Base-by-base conservation (phyloP, 2,797 vertebrate species). In the Orientallactaga sibirica region DNA sequence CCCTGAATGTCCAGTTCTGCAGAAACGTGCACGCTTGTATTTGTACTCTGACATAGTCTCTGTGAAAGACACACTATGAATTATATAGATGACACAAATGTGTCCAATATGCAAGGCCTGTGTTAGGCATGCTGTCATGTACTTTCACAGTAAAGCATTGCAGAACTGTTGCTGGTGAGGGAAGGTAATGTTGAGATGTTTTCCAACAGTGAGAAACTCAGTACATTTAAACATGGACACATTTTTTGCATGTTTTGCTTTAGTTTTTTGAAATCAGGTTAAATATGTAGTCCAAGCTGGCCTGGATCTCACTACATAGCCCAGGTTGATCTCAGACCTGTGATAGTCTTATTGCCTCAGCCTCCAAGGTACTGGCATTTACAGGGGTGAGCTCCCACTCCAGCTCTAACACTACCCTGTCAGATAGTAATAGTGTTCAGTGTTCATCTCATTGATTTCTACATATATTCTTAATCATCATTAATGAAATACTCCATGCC, bases 1-100 rank as follows among this genome's bases (percentile, higher is more conserved):
- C 96, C 97, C 88, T 97, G 97, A 97, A 98, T 98, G 98, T 98
- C 96, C 97, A 93, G 97, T 98, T 98, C 98, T 98, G 91, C 95
- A 96, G 97, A 96, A 97, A 90, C 97, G 97, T 94, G 98, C 97
- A 98, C 96, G 96, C 88, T 98, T 97, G 97, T 98, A 98, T 98
- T 98, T 98, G 97, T 96, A 96, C 97, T 97, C 97, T 98, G 98
- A 97, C 97, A 97, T 96, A 95, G 97, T 96, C 84, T 95, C 88
- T 96, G 97, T 97, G 97, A 97, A 98, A 97, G 97, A 97, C 95
- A 95, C 96, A 75, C 91, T 94, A 85, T 98, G 97, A 96, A 97
- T 98, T 98, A 98, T 98, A 96, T 97, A 98, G 98, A 97, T 61
- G 62, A 96, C 93, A 97, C 78, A 94, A 95, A 97, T 95, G 97